Evolutionary conservation across 2,113 vertebrate species (phyloP).

Genomic region (Dasyprocta punctata): DNA sequence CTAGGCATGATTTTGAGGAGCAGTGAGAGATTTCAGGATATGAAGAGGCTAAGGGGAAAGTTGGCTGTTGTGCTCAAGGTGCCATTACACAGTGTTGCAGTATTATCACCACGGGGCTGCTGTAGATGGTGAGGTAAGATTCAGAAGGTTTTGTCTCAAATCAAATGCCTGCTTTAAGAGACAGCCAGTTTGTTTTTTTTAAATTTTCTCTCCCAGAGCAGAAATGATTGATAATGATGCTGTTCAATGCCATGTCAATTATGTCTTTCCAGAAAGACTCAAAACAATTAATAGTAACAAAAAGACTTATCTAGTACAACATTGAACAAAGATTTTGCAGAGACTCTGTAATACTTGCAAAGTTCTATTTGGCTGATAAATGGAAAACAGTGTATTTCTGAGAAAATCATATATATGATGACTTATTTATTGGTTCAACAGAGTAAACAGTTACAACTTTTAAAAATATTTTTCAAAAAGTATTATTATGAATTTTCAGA

Average conservation of each 20-base stretch:
- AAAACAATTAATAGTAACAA: conserved; percentile 11
- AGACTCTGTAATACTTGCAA: neutral
- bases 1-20: neutral
- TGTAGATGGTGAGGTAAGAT: neutral
- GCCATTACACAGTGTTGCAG: neutral
- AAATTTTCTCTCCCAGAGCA: neutral
- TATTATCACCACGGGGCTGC: neutral
- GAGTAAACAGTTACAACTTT: neutral
- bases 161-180: conserved; percentile 16
- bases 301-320: neutral
- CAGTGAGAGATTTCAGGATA: neutral
- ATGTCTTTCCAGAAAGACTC: neutral
- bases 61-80: neutral
- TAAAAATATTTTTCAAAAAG: neutral
- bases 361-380: neutral
- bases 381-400: neutral
- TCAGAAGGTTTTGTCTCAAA: neutral
- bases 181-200: neutral
- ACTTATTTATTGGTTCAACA: neutral
- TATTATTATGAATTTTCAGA: neutral
- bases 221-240: neutral
- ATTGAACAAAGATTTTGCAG: neutral
- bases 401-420: neutral
- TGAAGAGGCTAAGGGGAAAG: neutral
- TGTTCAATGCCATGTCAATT: neutral